A percentile compares a stretch with the other conserved stretches of the same genome.
Conservation (phyloP, 2,113 vertebrate genomes). For the Menura novaehollandiae region DNA sequence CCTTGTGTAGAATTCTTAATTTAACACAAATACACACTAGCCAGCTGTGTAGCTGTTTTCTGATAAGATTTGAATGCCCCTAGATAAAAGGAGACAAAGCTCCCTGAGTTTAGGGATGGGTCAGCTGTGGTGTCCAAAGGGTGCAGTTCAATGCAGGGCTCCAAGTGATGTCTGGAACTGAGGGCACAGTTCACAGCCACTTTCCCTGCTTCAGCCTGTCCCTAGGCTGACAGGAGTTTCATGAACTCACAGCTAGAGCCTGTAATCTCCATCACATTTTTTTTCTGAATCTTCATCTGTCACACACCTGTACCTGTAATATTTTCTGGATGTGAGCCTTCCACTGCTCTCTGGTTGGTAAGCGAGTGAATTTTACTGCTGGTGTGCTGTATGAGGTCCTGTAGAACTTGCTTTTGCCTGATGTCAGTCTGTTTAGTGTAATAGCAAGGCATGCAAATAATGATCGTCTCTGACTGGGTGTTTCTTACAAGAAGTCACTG, state of each 20-base stretch:
- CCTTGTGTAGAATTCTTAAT: background rate
- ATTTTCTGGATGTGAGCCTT: background rate
- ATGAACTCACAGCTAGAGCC: background rate
- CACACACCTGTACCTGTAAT: background rate
- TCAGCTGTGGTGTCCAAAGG: rapidly evolving
- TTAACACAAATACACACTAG: background rate
- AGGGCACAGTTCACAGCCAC: background rate
- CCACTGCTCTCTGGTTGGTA: background rate
- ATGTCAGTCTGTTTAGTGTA: background rate
- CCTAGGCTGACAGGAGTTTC: background rate
- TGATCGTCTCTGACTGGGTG: background rate
- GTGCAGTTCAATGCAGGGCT: background rate
- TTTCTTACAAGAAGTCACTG: background rate
- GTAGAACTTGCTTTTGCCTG: background rate
- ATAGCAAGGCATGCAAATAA: background rate
- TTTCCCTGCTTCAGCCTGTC: background rate
- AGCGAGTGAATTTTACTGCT: background rate
- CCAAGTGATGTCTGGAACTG: background rate
- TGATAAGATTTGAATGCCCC: background rate
- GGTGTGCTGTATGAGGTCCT: background rate
- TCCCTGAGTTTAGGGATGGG: background rate
- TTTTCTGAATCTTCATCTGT: background rate
- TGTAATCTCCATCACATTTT: background rate
- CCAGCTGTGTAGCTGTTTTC: background rate
- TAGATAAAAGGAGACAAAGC: background rate